These are phyloP conservation scores for Chlorodrepanis virens DNA, from an alignment of 2,113 vertebrate genomes.

Conservation along the genomic window DNA sequence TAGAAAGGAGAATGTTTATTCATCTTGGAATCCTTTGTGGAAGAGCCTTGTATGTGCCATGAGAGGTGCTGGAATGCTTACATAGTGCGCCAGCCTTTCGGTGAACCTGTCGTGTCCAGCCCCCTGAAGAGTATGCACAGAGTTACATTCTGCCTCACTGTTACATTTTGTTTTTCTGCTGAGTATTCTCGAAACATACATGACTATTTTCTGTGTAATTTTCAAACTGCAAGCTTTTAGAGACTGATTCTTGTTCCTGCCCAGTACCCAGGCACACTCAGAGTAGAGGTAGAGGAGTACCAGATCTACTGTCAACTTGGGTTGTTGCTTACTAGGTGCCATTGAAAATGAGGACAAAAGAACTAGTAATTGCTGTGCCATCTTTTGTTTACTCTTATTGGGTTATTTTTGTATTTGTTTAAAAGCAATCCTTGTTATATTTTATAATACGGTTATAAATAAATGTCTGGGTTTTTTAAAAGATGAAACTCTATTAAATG, in stretches of 20 bases:
- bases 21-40: neutral
- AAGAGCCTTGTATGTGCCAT: neutral
- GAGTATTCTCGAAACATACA: neutral
- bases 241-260: neutral
- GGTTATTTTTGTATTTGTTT: neutral
- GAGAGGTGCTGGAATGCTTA: neutral
- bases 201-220: neutral
- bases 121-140: neutral
- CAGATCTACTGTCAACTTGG: neutral
- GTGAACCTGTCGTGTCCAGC: rapidly evolving
- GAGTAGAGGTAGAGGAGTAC: neutral
- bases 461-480: neutral
- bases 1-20: neutral
- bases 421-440: neutral
- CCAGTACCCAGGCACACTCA: neutral
- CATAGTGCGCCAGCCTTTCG: neutral
- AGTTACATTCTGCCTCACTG: neutral
- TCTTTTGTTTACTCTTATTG: neutral
- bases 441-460: neutral
- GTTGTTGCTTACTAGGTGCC: neutral
- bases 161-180: neutral
- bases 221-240: neutral
- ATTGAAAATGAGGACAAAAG: neutral
- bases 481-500: neutral
- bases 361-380: neutral